Evolutionary conservation across 2,888 invertebrate species (phyloP).

Genomic region (Tinea pellionella): DNA sequence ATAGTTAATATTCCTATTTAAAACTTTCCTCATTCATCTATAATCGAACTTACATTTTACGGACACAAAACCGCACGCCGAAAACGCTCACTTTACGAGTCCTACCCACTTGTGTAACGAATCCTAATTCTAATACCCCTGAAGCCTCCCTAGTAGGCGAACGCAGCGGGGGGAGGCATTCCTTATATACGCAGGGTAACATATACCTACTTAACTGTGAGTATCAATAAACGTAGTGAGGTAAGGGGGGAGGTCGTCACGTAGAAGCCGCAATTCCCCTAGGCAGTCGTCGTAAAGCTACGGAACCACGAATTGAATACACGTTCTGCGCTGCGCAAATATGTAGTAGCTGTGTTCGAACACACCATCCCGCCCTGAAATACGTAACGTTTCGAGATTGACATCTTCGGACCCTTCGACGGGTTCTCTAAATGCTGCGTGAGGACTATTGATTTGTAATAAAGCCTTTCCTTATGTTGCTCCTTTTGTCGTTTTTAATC

Average conservation of each 20-base stretch:
- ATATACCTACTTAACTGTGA: constrained; percentile 26
- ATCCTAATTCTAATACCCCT: constrained; percentile 58
- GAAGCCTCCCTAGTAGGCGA: constrained; percentile 32
- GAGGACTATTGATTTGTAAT: constrained; percentile 11
- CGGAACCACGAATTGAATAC: constrained; percentile 64
- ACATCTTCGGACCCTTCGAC: neutral
- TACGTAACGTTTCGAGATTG: constrained; percentile 5
- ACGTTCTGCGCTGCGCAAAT: constrained; percentile 27
- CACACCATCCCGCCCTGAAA: constrained; percentile 3
- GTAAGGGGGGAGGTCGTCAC: constrained; percentile 38
- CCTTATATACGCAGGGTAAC: constrained; percentile 44
- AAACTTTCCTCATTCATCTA: constrained; percentile 12
- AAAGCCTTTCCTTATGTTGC: neutral
- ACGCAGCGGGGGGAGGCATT: constrained; percentile 32
- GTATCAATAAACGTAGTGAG: constrained; percentile 15
- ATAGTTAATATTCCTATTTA: neutral
- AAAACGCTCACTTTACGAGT: constrained; percentile 15
- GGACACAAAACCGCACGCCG: constrained; percentile 14
- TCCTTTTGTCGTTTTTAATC: constrained; percentile 11
- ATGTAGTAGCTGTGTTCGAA: constrained; percentile 27
- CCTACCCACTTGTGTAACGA: constrained; percentile 35
- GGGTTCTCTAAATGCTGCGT: constrained; percentile 1
- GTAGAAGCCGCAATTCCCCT: constrained; percentile 61
- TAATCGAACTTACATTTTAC: constrained; percentile 14
- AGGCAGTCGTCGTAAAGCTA: constrained; percentile 63